Base-by-base conservation (phyloP, 2,888 invertebrate species). In the Oligia latruncula region DNA sequence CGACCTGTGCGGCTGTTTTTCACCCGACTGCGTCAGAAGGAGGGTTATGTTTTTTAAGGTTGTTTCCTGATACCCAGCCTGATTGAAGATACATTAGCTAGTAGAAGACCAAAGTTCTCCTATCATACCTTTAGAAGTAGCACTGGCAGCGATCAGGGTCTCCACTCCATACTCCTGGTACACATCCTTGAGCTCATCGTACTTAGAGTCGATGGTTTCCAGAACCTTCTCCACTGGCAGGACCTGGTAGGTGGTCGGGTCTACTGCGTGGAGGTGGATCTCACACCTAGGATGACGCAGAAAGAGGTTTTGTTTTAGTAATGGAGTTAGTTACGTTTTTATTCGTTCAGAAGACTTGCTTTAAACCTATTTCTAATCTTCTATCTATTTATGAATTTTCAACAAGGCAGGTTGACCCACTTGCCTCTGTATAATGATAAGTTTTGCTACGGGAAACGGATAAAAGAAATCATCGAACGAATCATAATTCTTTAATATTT, bases 231-330 rank as follows among this genome's bases (percentile, higher is more conserved):
- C 98, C 20, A 98, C 98, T 0, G 98, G 98, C 2, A 98, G 96
- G 74, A 99, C 98, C 74, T 98, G 98, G 92, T 98, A 98, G 0
- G 98, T 98, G 83, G 96, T 95, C 0, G 97, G 97, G 91, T 99
- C 98, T 0, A 99, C 98, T 0, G 98, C 98, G 92, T 98, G 98
- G 81, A 99, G 97, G 91, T 98, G 98, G 94, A 99, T 97, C 92
- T 99, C 99, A 89, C 98, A 98, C 98, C 98, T 98, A 89, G 9
- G 0, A 8, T 1, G 0, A 11, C n/a, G 20, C 43, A 70, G 0
- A 66, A 0, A 55, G 5, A 2, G 0, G 15, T 40, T 35, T 58
- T n/a, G 1, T 15, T 58, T 49, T 13, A 43, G 17, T n/a, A 46
- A n/a, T 35, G n/a, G 2, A 75, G 9, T 46, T 35, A 17, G 46